phyloP scores from a whole-genome alignment of 2,797 vertebrate genomes.

The Mycteria americana region DNA sequence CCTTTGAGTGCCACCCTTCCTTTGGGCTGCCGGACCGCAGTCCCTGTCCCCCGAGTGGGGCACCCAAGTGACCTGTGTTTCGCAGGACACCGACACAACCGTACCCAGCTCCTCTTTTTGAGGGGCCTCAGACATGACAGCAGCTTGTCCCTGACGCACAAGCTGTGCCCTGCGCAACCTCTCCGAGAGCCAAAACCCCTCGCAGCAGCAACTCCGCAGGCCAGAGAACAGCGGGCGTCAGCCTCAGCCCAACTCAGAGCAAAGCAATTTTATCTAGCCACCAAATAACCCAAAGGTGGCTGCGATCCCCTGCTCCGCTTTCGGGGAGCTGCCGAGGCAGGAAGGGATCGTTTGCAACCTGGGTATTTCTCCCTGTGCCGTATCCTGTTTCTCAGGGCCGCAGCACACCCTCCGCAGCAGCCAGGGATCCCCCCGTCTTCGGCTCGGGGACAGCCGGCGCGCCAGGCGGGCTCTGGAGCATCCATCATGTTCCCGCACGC shows the following conservation, averaged over 20 bases:
- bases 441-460: accelerated
- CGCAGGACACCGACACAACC: neutral
- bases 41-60: neutral
- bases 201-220: accelerated
- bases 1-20: neutral
- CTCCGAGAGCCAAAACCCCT: neutral
- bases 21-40: accelerated
- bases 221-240: accelerated
- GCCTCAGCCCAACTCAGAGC: neutral
- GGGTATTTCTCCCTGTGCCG: neutral
- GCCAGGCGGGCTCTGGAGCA: neutral
- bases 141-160: neutral
- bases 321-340: neutral
- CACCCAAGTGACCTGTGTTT: neutral
- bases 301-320: neutral
- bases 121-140: neutral
- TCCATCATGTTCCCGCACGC: neutral
- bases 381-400: neutral
- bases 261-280: neutral
- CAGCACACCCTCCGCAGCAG: neutral
- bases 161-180: accelerated
- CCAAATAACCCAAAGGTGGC: neutral
- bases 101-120: neutral
- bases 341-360: neutral
- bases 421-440: neutral